Conservation (phyloP, 2,888 invertebrate genomes). For the Actias luna region DNA sequence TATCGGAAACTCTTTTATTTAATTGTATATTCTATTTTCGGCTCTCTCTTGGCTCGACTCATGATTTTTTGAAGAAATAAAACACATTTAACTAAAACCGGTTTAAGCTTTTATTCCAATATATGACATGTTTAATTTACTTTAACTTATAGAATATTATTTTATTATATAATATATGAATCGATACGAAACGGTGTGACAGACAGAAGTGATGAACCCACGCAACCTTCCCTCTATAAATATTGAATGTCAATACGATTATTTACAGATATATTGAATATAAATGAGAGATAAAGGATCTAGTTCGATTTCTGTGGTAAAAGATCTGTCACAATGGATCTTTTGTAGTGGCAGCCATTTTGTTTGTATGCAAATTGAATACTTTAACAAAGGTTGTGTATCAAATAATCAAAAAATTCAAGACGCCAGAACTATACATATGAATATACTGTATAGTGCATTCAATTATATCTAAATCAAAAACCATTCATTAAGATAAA, state of each 20-base stretch:
- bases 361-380: constrained; percentile 76
- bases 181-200: constrained; percentile 42
- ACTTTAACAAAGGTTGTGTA: constrained; percentile 53
- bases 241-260: constrained; percentile 76
- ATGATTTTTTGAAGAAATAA: too few species aligned
- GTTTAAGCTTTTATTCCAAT: neutral
- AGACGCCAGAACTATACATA: neutral
- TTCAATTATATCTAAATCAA: neutral
- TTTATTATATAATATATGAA: neutral
- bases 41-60: too few species aligned
- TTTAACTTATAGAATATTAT: neutral
- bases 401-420: constrained; percentile 48
- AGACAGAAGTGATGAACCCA: constrained; percentile 52
- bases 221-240: constrained; percentile 76
- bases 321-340: constrained; percentile 69
- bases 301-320: constrained; percentile 61
- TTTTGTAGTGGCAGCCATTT: constrained; percentile 76
- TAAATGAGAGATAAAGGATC: constrained; percentile 76
- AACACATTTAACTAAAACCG: too few species aligned
- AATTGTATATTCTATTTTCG: too few species aligned
- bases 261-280: constrained; percentile 76
- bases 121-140: neutral
- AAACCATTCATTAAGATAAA: too few species aligned
- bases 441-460: neutral
- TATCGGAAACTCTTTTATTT: too few species aligned